A percentile compares a stretch with the other conserved stretches of the same genome.
Conservation (phyloP, 1,140 invertebrate species). For the Saccostrea echinata region DNA sequence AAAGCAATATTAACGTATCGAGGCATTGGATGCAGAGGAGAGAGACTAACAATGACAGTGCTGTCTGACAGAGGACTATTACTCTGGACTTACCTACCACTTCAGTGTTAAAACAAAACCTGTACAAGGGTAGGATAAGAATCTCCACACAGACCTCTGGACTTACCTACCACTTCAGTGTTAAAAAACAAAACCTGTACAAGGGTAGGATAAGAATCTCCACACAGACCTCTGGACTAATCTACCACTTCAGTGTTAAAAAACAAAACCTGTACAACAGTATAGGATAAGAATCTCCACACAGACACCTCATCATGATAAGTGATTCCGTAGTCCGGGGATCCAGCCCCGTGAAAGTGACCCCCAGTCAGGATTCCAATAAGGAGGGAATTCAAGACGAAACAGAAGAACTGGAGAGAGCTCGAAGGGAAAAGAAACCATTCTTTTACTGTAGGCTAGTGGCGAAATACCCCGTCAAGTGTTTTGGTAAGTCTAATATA, state of each 20-base stretch:
- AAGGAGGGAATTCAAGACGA: background rate
- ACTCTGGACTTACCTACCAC: background rate
- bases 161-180: background rate
- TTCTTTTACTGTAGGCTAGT: conserved; percentile 54
- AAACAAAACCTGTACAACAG: background rate
- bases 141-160: background rate
- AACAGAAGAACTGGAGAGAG: background rate
- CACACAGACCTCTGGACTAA: background rate
- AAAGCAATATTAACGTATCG: background rate
- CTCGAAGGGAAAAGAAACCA: conserved; percentile 46
- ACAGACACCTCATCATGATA: background rate
- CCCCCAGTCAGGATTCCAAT: background rate
- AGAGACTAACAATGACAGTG: background rate
- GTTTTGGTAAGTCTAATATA: conserved; percentile 42
- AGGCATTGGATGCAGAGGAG: background rate
- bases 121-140: background rate
- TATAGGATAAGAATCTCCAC: background rate
- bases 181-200: background rate
- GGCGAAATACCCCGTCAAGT: conserved; percentile 37
- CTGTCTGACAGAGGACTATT: background rate
- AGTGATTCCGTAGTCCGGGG: background rate
- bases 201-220: background rate
- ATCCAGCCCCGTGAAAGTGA: background rate
- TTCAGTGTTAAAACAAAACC: background rate
- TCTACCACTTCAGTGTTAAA: background rate